phyloP scores from a whole-genome alignment of 2,797 vertebrate species.

The Graptemys geographica region DNA sequence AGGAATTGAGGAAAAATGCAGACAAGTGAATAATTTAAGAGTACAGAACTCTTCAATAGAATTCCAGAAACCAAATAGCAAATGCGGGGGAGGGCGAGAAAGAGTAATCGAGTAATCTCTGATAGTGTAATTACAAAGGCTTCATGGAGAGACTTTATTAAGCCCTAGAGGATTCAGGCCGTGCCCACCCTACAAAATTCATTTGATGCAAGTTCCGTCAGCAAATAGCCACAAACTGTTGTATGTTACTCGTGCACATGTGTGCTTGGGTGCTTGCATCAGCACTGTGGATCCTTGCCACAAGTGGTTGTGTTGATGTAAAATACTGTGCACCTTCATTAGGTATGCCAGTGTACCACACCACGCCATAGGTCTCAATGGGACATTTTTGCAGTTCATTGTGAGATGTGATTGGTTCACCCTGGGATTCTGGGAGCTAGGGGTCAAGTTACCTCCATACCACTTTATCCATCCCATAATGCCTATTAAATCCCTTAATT shows the following conservation, averaged over 20 bases:
- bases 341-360: neutral
- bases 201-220: neutral
- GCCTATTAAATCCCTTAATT: neutral
- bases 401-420: neutral
- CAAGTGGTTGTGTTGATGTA: neutral
- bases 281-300: neutral
- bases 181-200: neutral
- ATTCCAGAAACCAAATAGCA: neutral
- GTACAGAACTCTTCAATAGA: neutral
- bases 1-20: neutral
- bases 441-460: neutral
- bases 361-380: neutral
- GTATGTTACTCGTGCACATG: neutral
- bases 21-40: neutral
- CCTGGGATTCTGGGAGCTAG: neutral
- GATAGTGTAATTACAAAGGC: rapidly evolving
- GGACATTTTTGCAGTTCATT: neutral
- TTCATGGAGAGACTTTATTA: neutral
- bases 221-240: neutral
- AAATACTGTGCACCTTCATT: neutral
- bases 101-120: neutral
- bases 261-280: neutral
- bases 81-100: neutral
- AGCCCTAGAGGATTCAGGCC: neutral
- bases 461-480: neutral